A percentile compares a stretch with the other conserved stretches of the same genome.
Evolutionary conservation across 2,113 vertebrate species (phyloP).

Genomic region (Dromiciops gliroides): DNA sequence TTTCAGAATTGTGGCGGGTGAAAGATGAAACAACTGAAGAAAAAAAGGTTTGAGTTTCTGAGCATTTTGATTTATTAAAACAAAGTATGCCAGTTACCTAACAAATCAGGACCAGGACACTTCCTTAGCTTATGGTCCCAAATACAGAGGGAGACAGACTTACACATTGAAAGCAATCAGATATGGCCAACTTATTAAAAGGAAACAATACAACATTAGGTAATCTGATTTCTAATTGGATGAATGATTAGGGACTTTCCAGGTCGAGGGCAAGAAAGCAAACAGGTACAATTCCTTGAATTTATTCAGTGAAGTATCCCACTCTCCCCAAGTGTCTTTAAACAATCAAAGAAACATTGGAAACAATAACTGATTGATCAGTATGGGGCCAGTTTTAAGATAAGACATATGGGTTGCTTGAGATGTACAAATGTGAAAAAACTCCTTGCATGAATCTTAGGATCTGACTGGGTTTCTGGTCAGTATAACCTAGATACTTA

Average conservation of each 20-base stretch:
- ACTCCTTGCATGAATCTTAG: background rate
- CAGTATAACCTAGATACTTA: background rate
- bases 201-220: background rate
- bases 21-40: background rate
- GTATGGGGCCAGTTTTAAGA: background rate
- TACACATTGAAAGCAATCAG: background rate
- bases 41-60: background rate
- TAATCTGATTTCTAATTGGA: background rate
- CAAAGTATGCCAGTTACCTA: background rate
- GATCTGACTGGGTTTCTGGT: background rate
- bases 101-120: no score
- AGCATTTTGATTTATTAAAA: background rate
- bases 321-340: background rate
- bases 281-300: background rate
- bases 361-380: background rate
- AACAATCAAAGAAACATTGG: background rate
- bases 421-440: background rate
- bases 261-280: background rate
- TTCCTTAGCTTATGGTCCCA: no score
- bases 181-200: background rate
- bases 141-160: background rate
- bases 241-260: background rate
- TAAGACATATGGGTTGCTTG: background rate
- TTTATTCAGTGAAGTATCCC: background rate
- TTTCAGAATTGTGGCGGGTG: background rate